Evolutionary conservation across 2,113 vertebrate genomes (phyloP).

Genomic region (Pachycephala philippinensis): DNA sequence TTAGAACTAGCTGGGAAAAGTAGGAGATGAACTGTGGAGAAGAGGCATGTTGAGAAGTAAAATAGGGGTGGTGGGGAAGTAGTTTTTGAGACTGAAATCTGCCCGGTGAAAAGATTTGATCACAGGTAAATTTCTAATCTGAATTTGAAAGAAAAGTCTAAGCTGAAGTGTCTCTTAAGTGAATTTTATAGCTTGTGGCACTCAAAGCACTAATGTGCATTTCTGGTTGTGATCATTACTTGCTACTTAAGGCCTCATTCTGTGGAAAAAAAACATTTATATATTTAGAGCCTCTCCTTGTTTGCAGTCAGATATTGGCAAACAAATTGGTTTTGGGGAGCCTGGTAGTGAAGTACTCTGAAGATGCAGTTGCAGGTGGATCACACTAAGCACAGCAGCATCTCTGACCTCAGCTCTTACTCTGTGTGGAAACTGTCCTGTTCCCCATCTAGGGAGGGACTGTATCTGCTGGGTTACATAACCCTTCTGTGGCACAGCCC

Average conservation of each 20-base stretch:
- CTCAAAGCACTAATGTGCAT: not conserved
- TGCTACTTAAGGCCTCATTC: not conserved
- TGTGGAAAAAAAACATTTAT: not conserved
- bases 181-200: not conserved
- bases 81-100: not conserved
- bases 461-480: not conserved
- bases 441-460: not conserved
- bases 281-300: not conserved
- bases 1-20: not conserved
- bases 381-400: not conserved
- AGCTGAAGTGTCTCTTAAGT: not conserved
- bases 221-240: not conserved
- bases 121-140: not conserved
- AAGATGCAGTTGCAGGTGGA: not conserved
- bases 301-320: not conserved
- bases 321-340: not conserved
- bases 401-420: not conserved
- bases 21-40: not conserved
- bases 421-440: not conserved
- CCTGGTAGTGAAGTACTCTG: not conserved
- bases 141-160: not conserved
- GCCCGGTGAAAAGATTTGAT: not conserved
- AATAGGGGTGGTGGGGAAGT: not conserved
- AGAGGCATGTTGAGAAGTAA: not conserved
- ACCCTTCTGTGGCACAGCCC: not conserved